Evolutionary conservation across 2,797 vertebrate genomes (phyloP), one percentile per base, ranked within the genome.

Genomic region (Enteromius viviparus): DNA sequence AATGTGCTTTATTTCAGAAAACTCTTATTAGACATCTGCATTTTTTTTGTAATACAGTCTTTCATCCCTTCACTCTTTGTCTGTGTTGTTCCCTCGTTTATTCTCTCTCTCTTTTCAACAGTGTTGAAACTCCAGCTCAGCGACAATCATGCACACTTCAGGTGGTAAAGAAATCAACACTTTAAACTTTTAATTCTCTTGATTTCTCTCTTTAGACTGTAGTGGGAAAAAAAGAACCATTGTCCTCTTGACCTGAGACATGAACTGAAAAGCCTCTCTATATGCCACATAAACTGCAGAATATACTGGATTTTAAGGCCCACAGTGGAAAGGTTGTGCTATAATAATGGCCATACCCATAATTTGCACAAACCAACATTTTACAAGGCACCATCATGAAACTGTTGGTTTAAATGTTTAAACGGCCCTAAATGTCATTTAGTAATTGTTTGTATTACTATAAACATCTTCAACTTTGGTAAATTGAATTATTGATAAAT

Each of bases 81-180:
- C 42, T 47, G 37, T 68, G 17, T 29, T 12, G 7, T 34, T 64
- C 26, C 81, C 21, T n/a, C 29, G 26, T 70, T 79, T 78, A 26
- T 60, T 76, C 17, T 65, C 42, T 85, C 32, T 85, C 55, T 58
- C 40, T 32, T 51, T 80, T 45, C 29, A 12, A 55, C 34, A 26
- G 34, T 64, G 37, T 83, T 80, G 29, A 60, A 83, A 74, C 60
- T 58, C 78, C 64, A 75, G 65, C 32, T 66, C 51, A 45, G 60
- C 47, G 23, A 29, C 76, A 76, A 26, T 55, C 45, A 6, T 64
- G 17, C 40, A 65, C 64, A 69, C 62, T 80, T 80, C 34, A 69
- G 21, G 78, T 47, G 64, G 74, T 60, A 60, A 76, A 60, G 53
- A 76, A 76, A 76, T 76, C 53, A 76, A 55, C 60, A 15, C 6